phyloP scores from a whole-genome alignment of 2,797 vertebrate genomes.

The Hyperoplus lanceolatus region DNA sequence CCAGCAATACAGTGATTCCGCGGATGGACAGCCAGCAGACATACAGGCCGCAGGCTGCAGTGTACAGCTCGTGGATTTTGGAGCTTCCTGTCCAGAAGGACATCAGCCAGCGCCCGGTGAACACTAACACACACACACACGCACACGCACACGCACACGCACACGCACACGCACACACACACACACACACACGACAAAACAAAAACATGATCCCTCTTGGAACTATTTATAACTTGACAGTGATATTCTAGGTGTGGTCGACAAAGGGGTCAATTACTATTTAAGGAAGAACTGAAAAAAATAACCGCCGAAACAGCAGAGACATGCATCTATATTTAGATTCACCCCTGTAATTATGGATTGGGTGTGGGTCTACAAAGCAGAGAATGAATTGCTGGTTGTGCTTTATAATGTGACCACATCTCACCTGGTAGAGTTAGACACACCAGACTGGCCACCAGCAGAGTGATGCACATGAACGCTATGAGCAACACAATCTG shows the following conservation, averaged over 20 bases:
- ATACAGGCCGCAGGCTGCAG: constrained; percentile 97
- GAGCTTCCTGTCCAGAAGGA: constrained; percentile 98
- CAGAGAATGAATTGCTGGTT: constrained; percentile 8
- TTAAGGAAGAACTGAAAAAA: constrained; percentile 8
- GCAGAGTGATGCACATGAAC: constrained; percentile 95
- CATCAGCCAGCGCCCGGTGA: constrained; percentile 99
- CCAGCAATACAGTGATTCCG: constrained; percentile 93
- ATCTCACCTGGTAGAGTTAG: constrained; percentile 95
- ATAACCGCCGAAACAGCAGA: background rate
- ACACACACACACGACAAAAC: constrained; percentile 69
- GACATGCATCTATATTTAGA: background rate
- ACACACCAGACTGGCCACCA: constrained; percentile 95
- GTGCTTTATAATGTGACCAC: background rate
- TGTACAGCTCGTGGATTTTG: constrained; percentile 99
- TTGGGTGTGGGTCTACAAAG: constrained; percentile 32
- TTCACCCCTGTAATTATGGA: constrained; percentile 49
- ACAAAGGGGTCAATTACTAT: background rate
- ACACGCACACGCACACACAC: constrained; percentile 91
- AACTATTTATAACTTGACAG: background rate
- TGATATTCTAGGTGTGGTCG: background rate
- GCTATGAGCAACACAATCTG: constrained; percentile 95
- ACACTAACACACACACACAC: constrained; percentile 86
- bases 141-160: no score
- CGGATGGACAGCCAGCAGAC: constrained; percentile 98
- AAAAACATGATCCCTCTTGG: constrained; percentile 6